Evolutionary conservation across 2,113 vertebrate species (phyloP).

Genomic region (Podarcis raffonei): DNA sequence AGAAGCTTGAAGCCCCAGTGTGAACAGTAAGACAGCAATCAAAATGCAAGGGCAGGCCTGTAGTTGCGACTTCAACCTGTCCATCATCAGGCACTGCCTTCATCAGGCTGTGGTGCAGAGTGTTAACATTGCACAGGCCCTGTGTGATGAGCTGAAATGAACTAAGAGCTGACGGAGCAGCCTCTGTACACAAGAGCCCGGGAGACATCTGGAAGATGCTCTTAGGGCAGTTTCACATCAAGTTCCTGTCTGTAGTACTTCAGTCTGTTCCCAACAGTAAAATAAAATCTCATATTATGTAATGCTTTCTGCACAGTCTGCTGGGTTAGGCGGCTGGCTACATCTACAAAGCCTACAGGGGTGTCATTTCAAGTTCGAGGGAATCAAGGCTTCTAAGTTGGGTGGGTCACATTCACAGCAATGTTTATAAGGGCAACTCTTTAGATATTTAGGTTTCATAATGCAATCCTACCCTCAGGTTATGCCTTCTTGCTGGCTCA

Average conservation of each 20-base stretch:
- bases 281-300: neutral
- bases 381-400: neutral
- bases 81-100: neutral
- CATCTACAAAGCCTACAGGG: neutral
- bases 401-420: no score
- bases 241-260: neutral
- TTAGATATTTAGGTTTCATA: neutral
- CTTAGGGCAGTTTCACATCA: neutral
- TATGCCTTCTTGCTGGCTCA: neutral
- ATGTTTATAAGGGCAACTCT: neutral
- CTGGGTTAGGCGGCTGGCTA: neutral
- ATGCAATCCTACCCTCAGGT: neutral
- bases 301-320: neutral
- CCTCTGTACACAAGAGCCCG: neutral
- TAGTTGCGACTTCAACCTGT: neutral
- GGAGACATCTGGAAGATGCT: constrained; percentile 7
- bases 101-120: rapidly evolving
- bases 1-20: neutral
- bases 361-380: neutral
- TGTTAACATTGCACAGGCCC: neutral
- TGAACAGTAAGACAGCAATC: neutral
- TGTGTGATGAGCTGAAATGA: constrained; percentile 22
- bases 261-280: neutral
- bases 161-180: neutral
- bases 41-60: constrained; percentile 7